A percentile compares a stretch with the other conserved stretches of the same genome.
phyloP scores from a whole-genome alignment of 1,140 invertebrate genomes.

The Propsilocerus akamusi region DNA sequence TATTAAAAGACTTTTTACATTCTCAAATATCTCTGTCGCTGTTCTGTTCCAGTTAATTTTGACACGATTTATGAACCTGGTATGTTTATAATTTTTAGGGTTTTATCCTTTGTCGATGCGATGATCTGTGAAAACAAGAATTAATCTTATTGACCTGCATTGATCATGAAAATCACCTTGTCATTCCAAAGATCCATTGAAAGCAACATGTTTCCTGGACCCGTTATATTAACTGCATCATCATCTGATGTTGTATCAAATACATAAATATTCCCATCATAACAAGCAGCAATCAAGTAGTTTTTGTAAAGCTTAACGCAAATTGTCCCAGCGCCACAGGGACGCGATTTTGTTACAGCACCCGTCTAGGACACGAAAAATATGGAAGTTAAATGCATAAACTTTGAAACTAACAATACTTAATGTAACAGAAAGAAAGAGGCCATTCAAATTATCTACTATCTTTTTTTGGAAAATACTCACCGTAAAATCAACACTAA shows the following conservation, averaged over 20 bases:
- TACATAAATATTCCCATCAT: constrained; percentile 49
- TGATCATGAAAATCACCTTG: constrained; percentile 27
- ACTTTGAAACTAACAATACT: not conserved
- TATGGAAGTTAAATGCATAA: not conserved
- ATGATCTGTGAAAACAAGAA: constrained; percentile 12
- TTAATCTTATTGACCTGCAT: too few relatives aligned
- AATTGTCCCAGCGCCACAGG: constrained; percentile 43
- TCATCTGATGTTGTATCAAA: constrained; percentile 30
- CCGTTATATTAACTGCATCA: constrained; percentile 34
- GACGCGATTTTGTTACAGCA: constrained; percentile 28
- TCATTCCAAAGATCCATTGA: constrained; percentile 37
- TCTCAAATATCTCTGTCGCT: too few relatives aligned
- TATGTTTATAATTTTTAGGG: constrained; percentile 15
- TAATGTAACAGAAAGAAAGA: constrained; percentile 6
- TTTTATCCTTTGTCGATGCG: constrained; percentile 18
- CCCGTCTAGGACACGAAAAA: constrained; percentile 31
- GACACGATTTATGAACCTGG: too few relatives aligned
- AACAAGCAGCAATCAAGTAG: constrained; percentile 43
- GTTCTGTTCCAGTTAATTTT: too few relatives aligned
- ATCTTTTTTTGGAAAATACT: constrained; percentile 13
- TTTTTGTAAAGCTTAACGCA: constrained; percentile 35
- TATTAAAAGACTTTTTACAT: too few relatives aligned
- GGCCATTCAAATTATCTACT: constrained; percentile 4
- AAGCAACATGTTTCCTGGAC: constrained; percentile 42
- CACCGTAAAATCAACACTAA: constrained; percentile 45